A percentile compares a stretch with the other conserved stretches of the same genome.
These are phyloP conservation scores for Meiosimyza platycephala DNA, from an alignment of 2,888 invertebrate species.

Conservation along the genomic window DNA sequence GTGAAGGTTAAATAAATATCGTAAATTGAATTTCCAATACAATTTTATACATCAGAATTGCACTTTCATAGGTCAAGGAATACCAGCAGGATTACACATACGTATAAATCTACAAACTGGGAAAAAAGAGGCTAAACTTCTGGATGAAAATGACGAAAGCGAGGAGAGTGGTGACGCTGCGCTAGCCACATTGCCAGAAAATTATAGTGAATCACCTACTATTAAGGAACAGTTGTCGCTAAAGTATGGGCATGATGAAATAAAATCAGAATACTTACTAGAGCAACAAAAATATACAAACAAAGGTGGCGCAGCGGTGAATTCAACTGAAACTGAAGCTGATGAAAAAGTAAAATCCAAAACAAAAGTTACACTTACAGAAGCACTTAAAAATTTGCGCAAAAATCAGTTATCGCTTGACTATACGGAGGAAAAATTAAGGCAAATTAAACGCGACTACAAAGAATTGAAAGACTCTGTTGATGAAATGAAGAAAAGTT, in stretches of 20 bases:
- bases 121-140: constrained; percentile 78
- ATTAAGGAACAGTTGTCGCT: constrained; percentile 34
- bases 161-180: constrained; percentile 46
- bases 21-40: not conserved
- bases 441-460: constrained; percentile 68
- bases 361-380: constrained; percentile 59
- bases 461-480: constrained; percentile 77
- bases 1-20: constrained; percentile 69
- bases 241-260: constrained; percentile 38
- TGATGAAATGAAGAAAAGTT: constrained; percentile 71
- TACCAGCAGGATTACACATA: constrained; percentile 81
- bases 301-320: constrained; percentile 30
- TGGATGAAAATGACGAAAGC: constrained; percentile 70
- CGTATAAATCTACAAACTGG: constrained; percentile 82
- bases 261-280: constrained; percentile 37
- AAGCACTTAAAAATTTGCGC: constrained; percentile 66
- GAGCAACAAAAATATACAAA: constrained; percentile 2
- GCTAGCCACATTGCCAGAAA: constrained; percentile 42
- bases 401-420: constrained; percentile 55
- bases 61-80: constrained; percentile 72
- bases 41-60: constrained; percentile 6
- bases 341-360: constrained; percentile 44
- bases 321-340: constrained; percentile 40
- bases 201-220: constrained; percentile 25
- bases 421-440: constrained; percentile 55